Evolutionary conservation across 2,113 vertebrate species (phyloP).

Genomic region (Oceanodroma tethys): DNA sequence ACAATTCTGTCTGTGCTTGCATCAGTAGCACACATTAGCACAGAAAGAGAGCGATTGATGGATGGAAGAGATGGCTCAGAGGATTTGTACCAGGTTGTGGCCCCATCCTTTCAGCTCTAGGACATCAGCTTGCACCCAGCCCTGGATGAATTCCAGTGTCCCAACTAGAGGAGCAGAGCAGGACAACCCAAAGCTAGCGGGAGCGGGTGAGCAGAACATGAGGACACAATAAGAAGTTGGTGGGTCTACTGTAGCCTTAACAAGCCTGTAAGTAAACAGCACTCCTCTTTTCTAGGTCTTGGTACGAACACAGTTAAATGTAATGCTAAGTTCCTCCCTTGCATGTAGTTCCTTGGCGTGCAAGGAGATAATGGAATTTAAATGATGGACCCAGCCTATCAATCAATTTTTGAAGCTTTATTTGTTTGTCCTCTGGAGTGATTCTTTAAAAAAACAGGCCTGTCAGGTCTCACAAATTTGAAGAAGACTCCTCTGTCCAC

Average conservation of each 20-base stretch:
- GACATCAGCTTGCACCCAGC: neutral
- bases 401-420: neutral
- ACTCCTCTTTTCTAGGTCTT: neutral
- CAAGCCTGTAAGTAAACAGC: neutral
- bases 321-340: neutral
- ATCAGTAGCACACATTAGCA: conserved; percentile 3
- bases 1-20: conserved; percentile 53
- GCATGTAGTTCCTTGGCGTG: neutral
- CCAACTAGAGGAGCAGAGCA: neutral
- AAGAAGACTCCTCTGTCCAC: neutral
- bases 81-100: neutral
- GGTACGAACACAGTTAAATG: neutral
- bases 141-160: neutral
- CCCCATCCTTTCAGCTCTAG: neutral
- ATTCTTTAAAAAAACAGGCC: neutral
- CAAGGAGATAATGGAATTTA: neutral
- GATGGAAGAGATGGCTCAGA: neutral
- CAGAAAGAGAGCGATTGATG: neutral
- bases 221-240: neutral
- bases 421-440: neutral
- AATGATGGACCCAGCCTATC: neutral
- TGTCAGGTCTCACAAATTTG: neutral
- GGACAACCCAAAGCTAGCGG: neutral
- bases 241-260: neutral
- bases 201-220: neutral